Conservation (phyloP, 2,888 invertebrate species). For the Phasia obesa region DNA sequence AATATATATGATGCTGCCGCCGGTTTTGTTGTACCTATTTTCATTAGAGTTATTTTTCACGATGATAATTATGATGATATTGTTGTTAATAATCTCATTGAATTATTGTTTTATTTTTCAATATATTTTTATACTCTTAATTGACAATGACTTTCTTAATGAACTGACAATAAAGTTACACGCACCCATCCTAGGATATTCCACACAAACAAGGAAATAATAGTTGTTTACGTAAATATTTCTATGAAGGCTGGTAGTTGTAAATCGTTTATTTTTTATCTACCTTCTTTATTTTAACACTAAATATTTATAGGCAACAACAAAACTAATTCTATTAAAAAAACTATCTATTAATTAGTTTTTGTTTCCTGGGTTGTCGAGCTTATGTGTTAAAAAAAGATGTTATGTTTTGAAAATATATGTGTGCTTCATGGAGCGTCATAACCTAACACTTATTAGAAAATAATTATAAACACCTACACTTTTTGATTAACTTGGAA, state of each 20-base stretch:
- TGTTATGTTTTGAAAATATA: too few relatives aligned
- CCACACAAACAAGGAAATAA: not conserved
- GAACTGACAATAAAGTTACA: slow-evolving; percentile 60
- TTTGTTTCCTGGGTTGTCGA: too few relatives aligned
- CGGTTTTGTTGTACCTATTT: slow-evolving; percentile 20
- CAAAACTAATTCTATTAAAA: not conserved
- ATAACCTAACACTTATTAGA: too few relatives aligned
- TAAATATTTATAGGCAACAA: slow-evolving; percentile 15
- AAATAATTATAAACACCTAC: too few relatives aligned
- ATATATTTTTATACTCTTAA: slow-evolving; percentile 7
- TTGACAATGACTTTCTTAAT: slow-evolving; percentile 61
- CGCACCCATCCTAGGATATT: not conserved
- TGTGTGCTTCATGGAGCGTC: too few relatives aligned
- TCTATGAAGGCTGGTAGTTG: not conserved
- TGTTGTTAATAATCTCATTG: slow-evolving; percentile 41
- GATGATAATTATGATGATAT: slow-evolving; percentile 8
- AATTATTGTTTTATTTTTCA: too few relatives aligned
- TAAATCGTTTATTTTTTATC: slow-evolving; percentile 34
- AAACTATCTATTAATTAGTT: too few relatives aligned
- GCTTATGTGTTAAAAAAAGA: too few relatives aligned
- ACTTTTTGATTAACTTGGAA: too few relatives aligned
- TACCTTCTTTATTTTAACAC: slow-evolving; percentile 10
- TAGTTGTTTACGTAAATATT: not conserved
- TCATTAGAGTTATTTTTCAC: slow-evolving; percentile 21
- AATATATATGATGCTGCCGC: slow-evolving; percentile 1